These are phyloP conservation scores for Drepana arcuata DNA, from an alignment of 1,140 invertebrate genomes.

Conservation along the genomic window DNA sequence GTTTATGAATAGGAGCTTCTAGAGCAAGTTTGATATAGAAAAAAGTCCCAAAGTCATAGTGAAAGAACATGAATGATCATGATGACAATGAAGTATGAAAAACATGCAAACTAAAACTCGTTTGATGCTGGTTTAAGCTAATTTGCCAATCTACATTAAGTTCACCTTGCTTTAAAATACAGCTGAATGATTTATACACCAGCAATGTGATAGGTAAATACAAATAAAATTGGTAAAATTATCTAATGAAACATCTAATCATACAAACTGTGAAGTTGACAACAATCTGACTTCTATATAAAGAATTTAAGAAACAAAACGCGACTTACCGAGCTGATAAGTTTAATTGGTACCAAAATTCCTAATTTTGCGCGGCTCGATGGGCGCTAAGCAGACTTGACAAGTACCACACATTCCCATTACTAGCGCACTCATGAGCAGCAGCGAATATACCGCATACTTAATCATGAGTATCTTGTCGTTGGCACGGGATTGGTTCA, in stretches of 20 bases:
- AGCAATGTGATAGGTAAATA: too few relatives aligned
- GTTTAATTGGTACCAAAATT: conserved; percentile 36
- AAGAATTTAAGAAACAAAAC: not conserved
- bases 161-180: too few relatives aligned
- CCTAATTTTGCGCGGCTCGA: conserved; percentile 48
- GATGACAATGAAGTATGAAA: too few relatives aligned
- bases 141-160: too few relatives aligned
- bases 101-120: too few relatives aligned
- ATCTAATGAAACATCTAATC: conserved; percentile 1
- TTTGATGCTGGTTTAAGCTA: too few relatives aligned
- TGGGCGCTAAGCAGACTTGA: conserved; percentile 32
- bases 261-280: not conserved
- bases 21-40: too few relatives aligned
- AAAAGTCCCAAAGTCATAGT: too few relatives aligned
- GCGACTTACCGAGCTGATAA: conserved; percentile 26
- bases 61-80: too few relatives aligned
- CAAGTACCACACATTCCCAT: conserved; percentile 13
- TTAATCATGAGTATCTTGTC: conserved; percentile 47
- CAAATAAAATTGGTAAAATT: too few relatives aligned
- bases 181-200: too few relatives aligned
- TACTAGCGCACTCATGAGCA: conserved; percentile 36
- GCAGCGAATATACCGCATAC: conserved; percentile 37
- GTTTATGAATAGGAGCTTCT: too few relatives aligned
- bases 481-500: conserved; percentile 16
- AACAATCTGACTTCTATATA: not conserved